phyloP scores from a whole-genome alignment of 2,888 invertebrate genomes.

The Platerodrilus igneus region DNA sequence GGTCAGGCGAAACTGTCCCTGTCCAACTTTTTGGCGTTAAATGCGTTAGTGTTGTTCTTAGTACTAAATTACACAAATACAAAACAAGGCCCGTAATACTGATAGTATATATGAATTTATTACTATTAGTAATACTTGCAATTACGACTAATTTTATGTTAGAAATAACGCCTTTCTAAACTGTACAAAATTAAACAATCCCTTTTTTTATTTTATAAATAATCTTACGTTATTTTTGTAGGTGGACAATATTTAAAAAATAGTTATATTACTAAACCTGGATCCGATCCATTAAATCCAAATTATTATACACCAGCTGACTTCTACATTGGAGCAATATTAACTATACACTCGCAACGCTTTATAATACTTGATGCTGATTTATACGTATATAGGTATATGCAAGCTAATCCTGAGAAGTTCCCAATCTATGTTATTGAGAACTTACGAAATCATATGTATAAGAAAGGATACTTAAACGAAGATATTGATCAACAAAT shows the following conservation, averaged over 20 bases:
- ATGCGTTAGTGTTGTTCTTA: no score
- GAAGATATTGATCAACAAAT: constrained; percentile 51
- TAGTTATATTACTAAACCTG: constrained; percentile 64
- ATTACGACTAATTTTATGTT: not conserved
- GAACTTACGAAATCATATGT: constrained; percentile 64
- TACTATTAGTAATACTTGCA: not conserved
- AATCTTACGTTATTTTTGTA: constrained; percentile 30
- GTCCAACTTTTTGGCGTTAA: no score
- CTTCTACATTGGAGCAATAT: constrained; percentile 70
- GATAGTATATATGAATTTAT: no score
- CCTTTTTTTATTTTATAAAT: no score
- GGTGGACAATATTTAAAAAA: constrained; percentile 72
- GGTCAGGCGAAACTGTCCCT: no score
- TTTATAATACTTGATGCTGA: constrained; percentile 76
- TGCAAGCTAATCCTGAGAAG: constrained; percentile 66
- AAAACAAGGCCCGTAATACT: no score
- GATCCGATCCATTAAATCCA: constrained; percentile 64
- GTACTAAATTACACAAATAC: no score
- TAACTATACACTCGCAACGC: constrained; percentile 69
- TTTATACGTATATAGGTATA: constrained; percentile 71
- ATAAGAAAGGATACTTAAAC: constrained; percentile 59
- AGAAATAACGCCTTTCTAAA: no score
- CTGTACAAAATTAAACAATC: no score
- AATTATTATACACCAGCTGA: constrained; percentile 73
- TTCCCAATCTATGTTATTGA: constrained; percentile 64